phyloP scores from a whole-genome alignment of 2,113 vertebrate species.

The Sander vitreus region DNA sequence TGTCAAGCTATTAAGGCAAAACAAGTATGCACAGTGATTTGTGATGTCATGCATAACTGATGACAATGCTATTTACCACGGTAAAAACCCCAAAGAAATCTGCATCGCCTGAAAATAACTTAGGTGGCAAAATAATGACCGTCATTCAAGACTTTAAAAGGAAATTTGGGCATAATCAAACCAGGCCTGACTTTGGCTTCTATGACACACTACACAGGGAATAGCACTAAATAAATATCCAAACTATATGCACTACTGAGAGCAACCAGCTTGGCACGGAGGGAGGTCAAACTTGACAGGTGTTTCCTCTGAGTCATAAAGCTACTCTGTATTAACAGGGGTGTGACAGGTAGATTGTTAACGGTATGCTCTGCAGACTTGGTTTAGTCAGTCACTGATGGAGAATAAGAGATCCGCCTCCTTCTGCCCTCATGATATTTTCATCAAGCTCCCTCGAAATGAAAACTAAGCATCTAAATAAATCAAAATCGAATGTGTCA shows the following conservation, averaged over 20 bases:
- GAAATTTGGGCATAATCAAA: slow-evolving; percentile 13
- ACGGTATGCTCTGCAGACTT: slow-evolving; percentile 26
- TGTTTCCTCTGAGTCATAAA: slow-evolving; percentile 45
- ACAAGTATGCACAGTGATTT: slow-evolving; percentile 82
- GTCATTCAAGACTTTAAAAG: slow-evolving; percentile 1
- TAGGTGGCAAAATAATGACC: slow-evolving; percentile 37
- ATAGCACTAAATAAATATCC: slow-evolving; percentile 29
- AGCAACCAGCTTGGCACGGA: slow-evolving; percentile 25
- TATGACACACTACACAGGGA: slow-evolving; percentile 16
- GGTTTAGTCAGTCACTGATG: slow-evolving; percentile 35
- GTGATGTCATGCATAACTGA: slow-evolving; percentile 79
- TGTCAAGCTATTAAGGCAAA: slow-evolving; percentile 77
- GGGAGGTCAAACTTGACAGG: slow-evolving; percentile 32
- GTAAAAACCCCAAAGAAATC: slow-evolving; percentile 25
- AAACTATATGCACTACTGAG: not conserved
- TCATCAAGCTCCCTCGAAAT: slow-evolving; percentile 34
- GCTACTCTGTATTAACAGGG: slow-evolving; percentile 38
- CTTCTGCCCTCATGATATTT: slow-evolving; percentile 13
- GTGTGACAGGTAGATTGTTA: slow-evolving; percentile 5
- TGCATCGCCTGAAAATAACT: slow-evolving; percentile 53
- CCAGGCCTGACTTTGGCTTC: slow-evolving; percentile 32
- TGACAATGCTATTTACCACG: slow-evolving; percentile 49
- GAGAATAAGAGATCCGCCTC: slow-evolving; percentile 20
- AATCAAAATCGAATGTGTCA: slow-evolving; percentile 11
- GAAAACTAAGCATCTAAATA: slow-evolving; percentile 22